A percentile compares a stretch with the other conserved stretches of the same genome.
Evolutionary conservation across 2,113 vertebrate species (phyloP).

Genomic region (Spea multiplicata): DNA sequence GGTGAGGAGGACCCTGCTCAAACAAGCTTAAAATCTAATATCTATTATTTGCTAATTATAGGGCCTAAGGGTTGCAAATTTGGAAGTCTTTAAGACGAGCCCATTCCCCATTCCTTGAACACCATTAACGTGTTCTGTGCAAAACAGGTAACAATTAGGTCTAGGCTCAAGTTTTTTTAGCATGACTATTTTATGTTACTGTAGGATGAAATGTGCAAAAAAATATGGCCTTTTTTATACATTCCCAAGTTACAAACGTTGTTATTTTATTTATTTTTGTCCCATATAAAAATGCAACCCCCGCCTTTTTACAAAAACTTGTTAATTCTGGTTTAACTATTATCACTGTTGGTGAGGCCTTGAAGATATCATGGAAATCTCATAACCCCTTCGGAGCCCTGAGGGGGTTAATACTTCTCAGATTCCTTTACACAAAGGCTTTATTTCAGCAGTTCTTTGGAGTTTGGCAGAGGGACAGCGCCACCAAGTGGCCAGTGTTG

Average conservation of each 20-base stretch:
- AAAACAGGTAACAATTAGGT: too few relatives aligned
- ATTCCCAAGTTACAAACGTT: neutral
- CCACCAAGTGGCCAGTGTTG: constrained; percentile 26
- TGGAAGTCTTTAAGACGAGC: neutral
- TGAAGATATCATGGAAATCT: constrained; percentile 1
- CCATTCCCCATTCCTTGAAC: neutral
- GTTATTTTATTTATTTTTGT: neutral
- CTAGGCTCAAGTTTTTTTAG: too few relatives aligned
- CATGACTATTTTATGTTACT: too few relatives aligned
- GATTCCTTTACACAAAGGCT: constrained; percentile 39
- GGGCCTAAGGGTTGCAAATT: neutral
- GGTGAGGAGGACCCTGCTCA: too few relatives aligned
- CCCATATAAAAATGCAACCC: neutral
- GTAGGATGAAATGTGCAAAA: too few relatives aligned
- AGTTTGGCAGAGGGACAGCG: constrained; percentile 25
- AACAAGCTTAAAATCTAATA: too few relatives aligned
- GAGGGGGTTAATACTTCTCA: constrained; percentile 12
- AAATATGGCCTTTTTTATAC: neutral
- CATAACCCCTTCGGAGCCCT: neutral
- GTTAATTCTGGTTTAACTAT: constrained; percentile 18
- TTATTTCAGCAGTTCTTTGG: neutral
- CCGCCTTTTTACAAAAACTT: neutral
- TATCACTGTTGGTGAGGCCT: neutral
- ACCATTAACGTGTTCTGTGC: neutral
- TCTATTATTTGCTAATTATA: constrained; percentile 24